Evolutionary conservation across 2,888 invertebrate genomes (phyloP).

Genomic region (Drosophila affinis): DNA sequence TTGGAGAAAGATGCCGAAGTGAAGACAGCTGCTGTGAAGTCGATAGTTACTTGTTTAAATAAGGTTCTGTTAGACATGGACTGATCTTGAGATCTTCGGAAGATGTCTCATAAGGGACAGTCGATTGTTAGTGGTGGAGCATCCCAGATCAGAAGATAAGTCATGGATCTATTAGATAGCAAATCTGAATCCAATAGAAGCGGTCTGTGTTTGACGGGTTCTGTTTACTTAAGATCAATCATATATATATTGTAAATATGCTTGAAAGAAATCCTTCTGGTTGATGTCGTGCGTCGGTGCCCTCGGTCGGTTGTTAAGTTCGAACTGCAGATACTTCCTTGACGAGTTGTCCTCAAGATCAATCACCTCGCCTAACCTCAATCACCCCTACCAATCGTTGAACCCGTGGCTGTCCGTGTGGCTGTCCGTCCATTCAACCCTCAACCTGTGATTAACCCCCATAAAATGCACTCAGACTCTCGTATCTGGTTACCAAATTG

Average conservation of each 20-base stretch:
- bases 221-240: no score
- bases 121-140: no score
- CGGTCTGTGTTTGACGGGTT: no score
- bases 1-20: not conserved
- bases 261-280: no score
- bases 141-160: no score
- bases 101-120: no score
- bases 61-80: no score
- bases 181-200: no score
- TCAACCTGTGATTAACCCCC: slow-evolving; percentile 29
- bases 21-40: not conserved
- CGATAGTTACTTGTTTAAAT: not conserved
- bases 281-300: not conserved
- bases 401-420: slow-evolving; percentile 12
- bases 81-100: no score
- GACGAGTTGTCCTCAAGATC: not conserved
- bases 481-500: slow-evolving; percentile 39
- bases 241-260: no score
- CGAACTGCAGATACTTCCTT: not conserved
- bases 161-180: no score
- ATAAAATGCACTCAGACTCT: slow-evolving; percentile 8
- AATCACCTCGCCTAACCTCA: slow-evolving; percentile 19
- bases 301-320: not conserved
- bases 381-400: slow-evolving; percentile 19
- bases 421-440: slow-evolving; percentile 18